Evolutionary conservation across 2,888 invertebrate genomes (phyloP).

Genomic region (Acronicta alni): DNA sequence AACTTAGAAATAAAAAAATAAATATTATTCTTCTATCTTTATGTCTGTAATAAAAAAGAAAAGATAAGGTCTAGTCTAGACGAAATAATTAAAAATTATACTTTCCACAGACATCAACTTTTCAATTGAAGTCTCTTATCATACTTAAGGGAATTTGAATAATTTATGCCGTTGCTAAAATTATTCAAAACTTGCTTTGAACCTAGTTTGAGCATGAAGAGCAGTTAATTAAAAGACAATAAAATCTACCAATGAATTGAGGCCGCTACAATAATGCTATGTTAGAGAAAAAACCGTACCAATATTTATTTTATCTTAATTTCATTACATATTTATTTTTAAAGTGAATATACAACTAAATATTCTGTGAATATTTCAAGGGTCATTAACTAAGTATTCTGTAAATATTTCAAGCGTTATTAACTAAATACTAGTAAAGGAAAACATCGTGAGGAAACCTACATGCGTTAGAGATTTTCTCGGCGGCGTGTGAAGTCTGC

Average conservation of each 20-base stretch:
- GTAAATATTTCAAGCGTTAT: too few relatives aligned
- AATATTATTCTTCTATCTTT: conserved; percentile 9
- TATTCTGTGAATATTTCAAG: too few relatives aligned
- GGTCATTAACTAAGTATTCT: too few relatives aligned
- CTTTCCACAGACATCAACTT: conserved; percentile 25
- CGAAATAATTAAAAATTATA: conserved; percentile 30
- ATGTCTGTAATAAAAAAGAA: conserved; percentile 9
- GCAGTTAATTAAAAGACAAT: background rate
- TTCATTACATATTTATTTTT: too few relatives aligned
- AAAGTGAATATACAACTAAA: too few relatives aligned
- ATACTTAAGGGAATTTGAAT: conserved; percentile 18
- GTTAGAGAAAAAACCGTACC: too few relatives aligned
- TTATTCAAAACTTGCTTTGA: conserved; percentile 1
- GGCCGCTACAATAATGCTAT: too few relatives aligned
- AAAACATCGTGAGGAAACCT: too few relatives aligned
- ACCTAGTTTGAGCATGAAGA: background rate
- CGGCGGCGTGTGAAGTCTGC: too few relatives aligned
- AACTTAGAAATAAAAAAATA: conserved; percentile 9
- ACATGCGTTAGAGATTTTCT: too few relatives aligned
- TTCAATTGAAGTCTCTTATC: conserved; percentile 14
- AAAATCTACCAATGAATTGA: background rate
- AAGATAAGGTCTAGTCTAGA: conserved; percentile 39
- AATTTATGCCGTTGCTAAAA: conserved; percentile 34
- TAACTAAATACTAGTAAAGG: too few relatives aligned
- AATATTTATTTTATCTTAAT: too few relatives aligned